These are phyloP conservation scores for Beris chalybata DNA, from an alignment of 2,888 invertebrate genomes.

Conservation along the genomic window DNA sequence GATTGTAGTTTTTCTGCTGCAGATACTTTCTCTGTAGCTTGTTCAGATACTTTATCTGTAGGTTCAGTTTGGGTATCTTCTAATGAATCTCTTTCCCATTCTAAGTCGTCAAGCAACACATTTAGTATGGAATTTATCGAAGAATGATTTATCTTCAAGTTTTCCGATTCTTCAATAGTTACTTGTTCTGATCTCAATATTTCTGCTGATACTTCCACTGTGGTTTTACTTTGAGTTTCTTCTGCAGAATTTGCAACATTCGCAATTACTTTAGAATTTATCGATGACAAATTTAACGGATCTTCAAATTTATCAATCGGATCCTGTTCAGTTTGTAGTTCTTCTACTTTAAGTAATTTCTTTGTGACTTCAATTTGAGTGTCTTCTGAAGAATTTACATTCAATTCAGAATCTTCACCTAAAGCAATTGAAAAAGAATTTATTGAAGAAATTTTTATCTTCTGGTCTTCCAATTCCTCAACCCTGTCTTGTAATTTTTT, in stretches of 20 bases:
- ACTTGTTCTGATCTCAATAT: not conserved
- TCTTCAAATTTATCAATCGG: not conserved
- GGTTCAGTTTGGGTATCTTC: too few species aligned
- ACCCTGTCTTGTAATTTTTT: not conserved
- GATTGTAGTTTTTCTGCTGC: not conserved
- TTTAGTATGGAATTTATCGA: not conserved
- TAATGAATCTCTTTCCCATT: too few species aligned
- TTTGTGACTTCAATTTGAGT: too few species aligned
- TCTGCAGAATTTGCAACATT: not conserved
- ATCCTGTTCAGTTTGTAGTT: not conserved
- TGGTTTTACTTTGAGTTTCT: too few species aligned
- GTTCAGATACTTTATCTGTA: not conserved
- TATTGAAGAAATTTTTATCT: not conserved
- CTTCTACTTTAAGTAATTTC: not conserved
- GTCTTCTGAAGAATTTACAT: too few species aligned
- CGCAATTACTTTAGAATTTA: not conserved
- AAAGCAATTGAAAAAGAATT: not conserved
- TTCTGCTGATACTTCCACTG: not conserved
- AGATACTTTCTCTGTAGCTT: not conserved
- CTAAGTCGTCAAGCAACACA: not conserved
- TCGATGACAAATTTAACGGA: too few species aligned
- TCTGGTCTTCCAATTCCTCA: not conserved
- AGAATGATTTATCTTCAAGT: too few species aligned
- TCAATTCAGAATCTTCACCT: not conserved
- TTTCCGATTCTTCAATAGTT: not conserved